A percentile compares a stretch with the other conserved stretches of the same genome.
phyloP scores from a whole-genome alignment of 2,888 invertebrate genomes.

The Melanchra persicariae region DNA sequence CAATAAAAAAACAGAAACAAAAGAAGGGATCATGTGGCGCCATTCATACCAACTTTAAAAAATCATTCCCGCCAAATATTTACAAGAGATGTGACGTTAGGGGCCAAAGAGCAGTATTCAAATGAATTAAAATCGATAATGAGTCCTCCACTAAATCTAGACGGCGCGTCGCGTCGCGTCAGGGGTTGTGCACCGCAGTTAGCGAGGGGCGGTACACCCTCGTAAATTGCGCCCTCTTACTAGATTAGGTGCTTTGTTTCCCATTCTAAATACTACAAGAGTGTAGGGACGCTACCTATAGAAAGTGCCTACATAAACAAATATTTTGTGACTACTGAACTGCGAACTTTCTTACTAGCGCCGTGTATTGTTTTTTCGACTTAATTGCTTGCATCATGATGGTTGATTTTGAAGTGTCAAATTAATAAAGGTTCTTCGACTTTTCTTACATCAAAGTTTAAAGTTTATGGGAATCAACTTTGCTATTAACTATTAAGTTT shows the following conservation, averaged over 20 bases:
- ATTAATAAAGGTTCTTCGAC: too few relatives aligned
- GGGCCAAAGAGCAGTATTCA: constrained; percentile 63
- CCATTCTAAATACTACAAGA: constrained; percentile 69
- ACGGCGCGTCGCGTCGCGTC: constrained; percentile 62
- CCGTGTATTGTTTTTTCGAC: not conserved
- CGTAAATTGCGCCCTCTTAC: constrained; percentile 70
- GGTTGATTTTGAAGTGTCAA: not conserved
- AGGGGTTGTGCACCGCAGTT: constrained; percentile 62
- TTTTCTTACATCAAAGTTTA: not conserved
- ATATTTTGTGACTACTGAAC: constrained; percentile 48
- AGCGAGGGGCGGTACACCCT: constrained; percentile 69
- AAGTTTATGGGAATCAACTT: not conserved
- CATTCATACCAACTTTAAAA: constrained; percentile 44
- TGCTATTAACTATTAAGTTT: too few relatives aligned
- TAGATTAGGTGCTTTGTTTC: constrained; percentile 77
- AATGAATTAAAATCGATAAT: constrained; percentile 76
- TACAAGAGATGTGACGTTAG: constrained; percentile 42
- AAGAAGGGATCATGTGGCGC: constrained; percentile 40
- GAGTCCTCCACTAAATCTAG: constrained; percentile 70
- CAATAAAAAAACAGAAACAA: constrained; percentile 41
- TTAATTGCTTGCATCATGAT: not conserved
- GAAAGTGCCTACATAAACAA: constrained; percentile 34
- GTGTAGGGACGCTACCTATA: constrained; percentile 56
- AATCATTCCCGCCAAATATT: constrained; percentile 52
- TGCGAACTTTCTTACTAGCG: not conserved